These are phyloP conservation scores for Naso thynnoides DNA, from an alignment of 2,797 vertebrate genomes.

Conservation along the genomic window DNA sequence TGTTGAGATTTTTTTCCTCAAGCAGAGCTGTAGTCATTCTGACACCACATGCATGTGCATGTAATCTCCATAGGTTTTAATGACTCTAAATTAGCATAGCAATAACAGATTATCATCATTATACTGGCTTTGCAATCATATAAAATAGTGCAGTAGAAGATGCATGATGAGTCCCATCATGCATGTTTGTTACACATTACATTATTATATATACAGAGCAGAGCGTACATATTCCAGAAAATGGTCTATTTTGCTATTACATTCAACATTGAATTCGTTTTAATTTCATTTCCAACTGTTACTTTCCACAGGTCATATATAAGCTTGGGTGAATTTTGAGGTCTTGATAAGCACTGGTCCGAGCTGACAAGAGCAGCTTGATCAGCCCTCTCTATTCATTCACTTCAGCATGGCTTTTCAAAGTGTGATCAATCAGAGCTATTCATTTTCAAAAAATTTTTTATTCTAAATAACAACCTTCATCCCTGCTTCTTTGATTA, in stretches of 20 bases:
- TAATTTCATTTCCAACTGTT: slow-evolving; percentile 26
- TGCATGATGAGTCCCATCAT: slow-evolving; percentile 15
- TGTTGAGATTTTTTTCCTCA: not conserved
- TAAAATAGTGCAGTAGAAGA: slow-evolving; percentile 8
- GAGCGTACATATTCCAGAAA: not conserved
- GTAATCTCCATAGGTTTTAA: slow-evolving; percentile 31
- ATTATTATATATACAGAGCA: not conserved
- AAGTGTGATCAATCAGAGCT: slow-evolving; percentile 74
- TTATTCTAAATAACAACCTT: slow-evolving; percentile 81
- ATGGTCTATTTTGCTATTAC: not conserved
- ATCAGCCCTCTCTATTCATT: slow-evolving; percentile 52
- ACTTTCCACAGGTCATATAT: slow-evolving; percentile 18
- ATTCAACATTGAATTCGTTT: not conserved
- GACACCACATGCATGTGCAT: slow-evolving; percentile 18
- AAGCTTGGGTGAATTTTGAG: slow-evolving; percentile 47
- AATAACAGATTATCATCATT: slow-evolving; percentile 13
- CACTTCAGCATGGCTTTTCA: slow-evolving; percentile 56
- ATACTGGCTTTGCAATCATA: slow-evolving; percentile 28
- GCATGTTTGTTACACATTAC: not conserved
- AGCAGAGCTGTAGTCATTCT: slow-evolving; percentile 1
- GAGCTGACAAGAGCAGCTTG: slow-evolving; percentile 38
- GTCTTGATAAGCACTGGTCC: slow-evolving; percentile 53
- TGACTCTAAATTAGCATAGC: slow-evolving; percentile 6
- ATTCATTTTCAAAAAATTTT: slow-evolving; percentile 84
- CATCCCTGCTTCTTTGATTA: slow-evolving; percentile 82